Base-by-base conservation (phyloP, 2,797 vertebrate genomes). In the Craterocephalus amniculus region DNA sequence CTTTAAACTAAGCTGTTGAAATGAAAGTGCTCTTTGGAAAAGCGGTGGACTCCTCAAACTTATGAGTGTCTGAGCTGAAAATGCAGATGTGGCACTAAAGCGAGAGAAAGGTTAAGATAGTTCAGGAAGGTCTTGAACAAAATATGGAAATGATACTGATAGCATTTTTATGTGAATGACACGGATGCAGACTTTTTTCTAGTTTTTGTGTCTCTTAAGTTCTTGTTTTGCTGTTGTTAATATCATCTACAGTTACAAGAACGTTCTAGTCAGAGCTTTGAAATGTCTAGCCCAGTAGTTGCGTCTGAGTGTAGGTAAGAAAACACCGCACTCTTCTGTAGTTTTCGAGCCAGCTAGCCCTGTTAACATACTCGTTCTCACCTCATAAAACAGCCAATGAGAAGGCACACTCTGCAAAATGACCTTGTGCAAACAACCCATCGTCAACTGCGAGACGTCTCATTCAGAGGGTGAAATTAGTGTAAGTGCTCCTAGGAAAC, bases 11-110 rank as follows among this genome's bases (percentile, higher is more conserved):
- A 87, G 75, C 79, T 81, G 65, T 89, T 75, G 78, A 90, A 88
- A 86, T 88, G 79, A 87, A 91, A 86, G 79, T 74, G 73, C 84
- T 84, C 60, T 69, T 67, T 58, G 55, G 74, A 71, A 79, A 82
- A 79, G 76, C 52, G 18, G 29, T 11, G 51, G 24, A 55, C 68
- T 87, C 72, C 14, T 34, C 45, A 56, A 67, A 58, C 58, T 86
- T 79, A 84, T 67, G 76, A 87, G 64, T 38, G 64, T 79, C 78
- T 72, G 2, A 35, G 26, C 45, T 57, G 57, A 75, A 80, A 74
- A 67, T 76, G 73, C 74, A 77, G 63, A 84, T 86, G 76, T 86
- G 79, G 80, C 83, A 79, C 54, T 12, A 56, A 5, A 67, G 67
- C 72, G 59, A 59, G 48, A 16, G 70, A 76, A 83, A 62, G 82